Conservation (phyloP, 2,888 invertebrate species). For the Limnephilus marmoratus region DNA sequence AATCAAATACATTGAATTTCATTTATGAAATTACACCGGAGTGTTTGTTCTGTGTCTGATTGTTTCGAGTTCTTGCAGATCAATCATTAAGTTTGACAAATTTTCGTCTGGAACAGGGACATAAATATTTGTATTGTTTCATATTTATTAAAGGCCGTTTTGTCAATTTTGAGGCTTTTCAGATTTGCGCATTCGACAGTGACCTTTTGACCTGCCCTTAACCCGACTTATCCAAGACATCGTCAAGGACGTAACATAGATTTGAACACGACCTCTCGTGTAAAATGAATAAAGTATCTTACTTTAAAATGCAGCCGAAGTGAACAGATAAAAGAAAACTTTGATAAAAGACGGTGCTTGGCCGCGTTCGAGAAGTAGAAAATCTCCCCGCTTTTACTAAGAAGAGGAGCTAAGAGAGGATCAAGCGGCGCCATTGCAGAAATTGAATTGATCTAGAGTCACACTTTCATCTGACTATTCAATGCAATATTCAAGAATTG, state of each 20-base stretch:
- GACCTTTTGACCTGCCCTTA: no score
- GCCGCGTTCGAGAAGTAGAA: neutral
- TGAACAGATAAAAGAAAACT: neutral
- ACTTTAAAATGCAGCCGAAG: neutral
- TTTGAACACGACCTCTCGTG: constrained; percentile 10
- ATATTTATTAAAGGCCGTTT: no score
- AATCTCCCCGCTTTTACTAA: neutral
- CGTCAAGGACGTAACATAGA: neutral
- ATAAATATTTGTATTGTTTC: neutral
- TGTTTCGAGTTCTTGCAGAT: neutral
- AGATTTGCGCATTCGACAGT: no score
- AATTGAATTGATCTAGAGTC: neutral
- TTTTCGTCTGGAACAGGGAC: neutral
- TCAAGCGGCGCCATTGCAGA: neutral
- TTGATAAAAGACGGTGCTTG: neutral
- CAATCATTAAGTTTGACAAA: neutral
- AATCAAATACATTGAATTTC: no score
- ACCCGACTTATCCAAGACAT: neutral
- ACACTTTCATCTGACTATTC: neutral
- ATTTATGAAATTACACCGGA: no score
- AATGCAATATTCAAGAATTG: neutral
- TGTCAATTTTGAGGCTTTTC: no score
- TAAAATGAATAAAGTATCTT: constrained; percentile 10
- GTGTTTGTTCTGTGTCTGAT: neutral
- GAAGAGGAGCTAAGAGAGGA: neutral